Evolutionary conservation across 2,113 vertebrate species (phyloP), one percentile per base, ranked within the genome.

Genomic region (Coryphaenoides rupestris): DNA sequence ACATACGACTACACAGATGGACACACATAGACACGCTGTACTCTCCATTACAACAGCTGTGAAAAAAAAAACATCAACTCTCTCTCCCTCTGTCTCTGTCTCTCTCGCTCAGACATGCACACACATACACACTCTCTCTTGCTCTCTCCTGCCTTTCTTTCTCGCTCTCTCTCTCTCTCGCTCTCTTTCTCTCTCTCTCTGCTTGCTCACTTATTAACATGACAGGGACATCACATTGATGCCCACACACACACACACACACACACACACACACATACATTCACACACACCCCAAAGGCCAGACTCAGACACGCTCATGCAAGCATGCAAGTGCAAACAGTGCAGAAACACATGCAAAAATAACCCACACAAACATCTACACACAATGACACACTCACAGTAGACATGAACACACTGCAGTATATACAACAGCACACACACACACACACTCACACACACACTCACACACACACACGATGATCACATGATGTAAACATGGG

Each of bases 121-220:
- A n/a, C n/a, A n/a, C n/a, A n/a, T n/a, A n/a, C n/a, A n/a, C n/a
- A n/a, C n/a, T n/a, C n/a, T n/a, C n/a, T n/a, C n/a, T n/a, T n/a
- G n/a, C n/a, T n/a, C n/a, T n/a, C n/a, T n/a, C n/a, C n/a, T n/a
- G n/a, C n/a, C n/a, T n/a, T n/a, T n/a, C n/a, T n/a, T n/a, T n/a
- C n/a, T n/a, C n/a, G n/a, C n/a, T n/a, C n/a, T n/a, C n/a, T n/a
- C n/a, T n/a, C n/a, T n/a, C n/a, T n/a, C n/a, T n/a, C n/a, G n/a
- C n/a, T n/a, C n/a, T n/a, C n/a, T n/a, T n/a, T n/a, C n/a, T 75
- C 76, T 78, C 58, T n/a, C 77, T 90, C 86, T 84, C 72, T 69
- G 75, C n/a, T n/a, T n/a, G n/a, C n/a, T n/a, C n/a, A n/a, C n/a
- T n/a, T n/a, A n/a, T n/a, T n/a, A n/a, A n/a, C n/a, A n/a, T n/a